These are phyloP conservation scores for Umimayanthus kanabou DNA, from an alignment of 92 coral and sea anemone species.

Conservation along the genomic window DNA sequence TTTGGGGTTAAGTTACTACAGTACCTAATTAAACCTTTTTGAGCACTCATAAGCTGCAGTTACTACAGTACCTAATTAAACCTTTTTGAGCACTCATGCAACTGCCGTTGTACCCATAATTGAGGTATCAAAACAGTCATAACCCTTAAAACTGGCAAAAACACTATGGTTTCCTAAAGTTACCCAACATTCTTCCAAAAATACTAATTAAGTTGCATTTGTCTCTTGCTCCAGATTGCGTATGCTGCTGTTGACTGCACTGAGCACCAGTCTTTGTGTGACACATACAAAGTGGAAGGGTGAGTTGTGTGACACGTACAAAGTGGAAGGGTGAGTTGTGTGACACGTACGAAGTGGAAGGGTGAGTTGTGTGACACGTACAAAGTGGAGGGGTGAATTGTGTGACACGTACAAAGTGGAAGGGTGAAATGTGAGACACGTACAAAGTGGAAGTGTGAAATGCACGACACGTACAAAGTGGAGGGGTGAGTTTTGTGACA, in stretches of 20 bases:
- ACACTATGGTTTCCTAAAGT: too few relatives aligned
- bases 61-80: too few relatives aligned
- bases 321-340: neutral
- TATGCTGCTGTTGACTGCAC: constrained; percentile 98
- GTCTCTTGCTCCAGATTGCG: constrained; percentile 61
- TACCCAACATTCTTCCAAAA: neutral
- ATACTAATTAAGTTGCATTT: neutral
- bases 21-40: too few relatives aligned
- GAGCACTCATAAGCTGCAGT: too few relatives aligned
- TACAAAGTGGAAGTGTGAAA: neutral
- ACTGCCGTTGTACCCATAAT: too few relatives aligned
- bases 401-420: neutral
- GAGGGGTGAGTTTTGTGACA: neutral
- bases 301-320: constrained; percentile 33
- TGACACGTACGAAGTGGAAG: neutral
- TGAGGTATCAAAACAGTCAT: too few relatives aligned
- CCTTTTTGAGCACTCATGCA: too few relatives aligned
- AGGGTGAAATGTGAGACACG: too few relatives aligned
- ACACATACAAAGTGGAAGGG: constrained; percentile 85
- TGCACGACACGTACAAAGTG: constrained; percentile 55
- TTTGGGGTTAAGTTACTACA: too few relatives aligned
- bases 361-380: neutral
- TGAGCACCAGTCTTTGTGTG: constrained; percentile 67
- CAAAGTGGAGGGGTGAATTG: neutral
- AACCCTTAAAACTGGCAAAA: too few relatives aligned